Base-by-base conservation (phyloP, 2,888 invertebrate genomes). In the Griposia aprilina region DNA sequence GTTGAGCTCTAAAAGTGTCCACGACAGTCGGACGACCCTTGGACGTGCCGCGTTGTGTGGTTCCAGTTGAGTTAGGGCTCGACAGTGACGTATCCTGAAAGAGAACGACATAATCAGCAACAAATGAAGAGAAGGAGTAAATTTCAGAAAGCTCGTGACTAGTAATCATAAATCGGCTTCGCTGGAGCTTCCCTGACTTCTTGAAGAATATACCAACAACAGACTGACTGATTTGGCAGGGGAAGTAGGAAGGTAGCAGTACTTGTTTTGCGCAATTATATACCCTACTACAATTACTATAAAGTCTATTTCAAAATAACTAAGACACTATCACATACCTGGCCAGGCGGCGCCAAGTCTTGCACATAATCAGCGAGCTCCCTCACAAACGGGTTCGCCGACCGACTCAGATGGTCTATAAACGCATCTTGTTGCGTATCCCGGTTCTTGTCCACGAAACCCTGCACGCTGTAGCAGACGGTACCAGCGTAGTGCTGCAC, bases 351-450 rank as follows among this genome's bases (percentile, higher is more conserved):
- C 26, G 98, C 95, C 67, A 96, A 87, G 59, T 97, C 97, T 68
- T 95, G 95, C 20, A 95, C 96, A 78, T 97, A 97, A 87, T 97
- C 97, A 2, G 97, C 97, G 17, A 98, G 96, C 90, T 98, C 98
- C 90, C 98, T 98, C 1, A 99, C 98, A 91, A 99, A 99, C 60
- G 98, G 97, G 91, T 98, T 98, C 8, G 97, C 97, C 70, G 99
- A 99, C 63, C 98, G 97, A 66, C 98, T 98, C 97, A 99, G 98
- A 86, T 98, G 98, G 93, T 99, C 99, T 86, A 99, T 99, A 91
- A 99, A 98, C 1, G 99, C 98, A 91, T 99, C 99, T 93, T 99
- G 99, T 92, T 99, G 99, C 0, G 99, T 98, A 91, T 99, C 99
- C 15, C 99, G 97, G 94, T 99, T 99, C 95, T 99, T 99, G 92